Base-by-base conservation (phyloP, 2,888 invertebrate genomes). In the Cephus runcator region DNA sequence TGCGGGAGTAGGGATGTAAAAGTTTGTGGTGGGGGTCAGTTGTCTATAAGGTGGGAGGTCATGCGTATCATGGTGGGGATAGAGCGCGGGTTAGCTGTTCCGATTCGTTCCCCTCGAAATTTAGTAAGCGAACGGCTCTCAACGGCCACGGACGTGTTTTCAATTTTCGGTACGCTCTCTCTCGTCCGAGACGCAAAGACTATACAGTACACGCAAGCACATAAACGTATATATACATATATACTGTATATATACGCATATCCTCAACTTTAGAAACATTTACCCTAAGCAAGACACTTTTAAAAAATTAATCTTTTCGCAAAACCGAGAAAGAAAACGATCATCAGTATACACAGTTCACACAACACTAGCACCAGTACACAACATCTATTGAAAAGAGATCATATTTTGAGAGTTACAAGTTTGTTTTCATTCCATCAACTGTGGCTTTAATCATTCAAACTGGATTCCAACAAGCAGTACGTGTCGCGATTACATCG, bases 401-500 rank as follows among this genome's bases (percentile, higher is more conserved):
- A 33, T 69, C 71, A 73, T 23, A 73, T 73, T 76, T 79, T 79
- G 79, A 79, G 79, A 79, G 79, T 79, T 79, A 76, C 76, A 79
- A 79, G 79, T 79, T 79, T 79, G 75, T 78, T 81, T 75, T 83
- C 80, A 82, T 87, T 85, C 80, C 76, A 82, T 87, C 85, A 86
- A 89, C 87, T 88, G 90, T 91, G 91, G 90, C 90, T 90, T 89
- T 88, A 90, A 90, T 86, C 88, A 88, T 85, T 90, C 91, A 91
- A 91, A 89, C 91, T 91, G 91, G 91, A 91, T 91, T 90, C 91
- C 91, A 91, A 91, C 89, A 91, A 91, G 90, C 91, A 91, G 86
- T 91, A 88, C 88, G 87, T 90, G 90, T 91, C 91, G 91, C 91
- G 91, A 90, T 89, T 91, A 85, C 90, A 90, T 90, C 91, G 91